Base-by-base conservation (phyloP, 2,113 vertebrate species). In the Cavia aperea region DNA sequence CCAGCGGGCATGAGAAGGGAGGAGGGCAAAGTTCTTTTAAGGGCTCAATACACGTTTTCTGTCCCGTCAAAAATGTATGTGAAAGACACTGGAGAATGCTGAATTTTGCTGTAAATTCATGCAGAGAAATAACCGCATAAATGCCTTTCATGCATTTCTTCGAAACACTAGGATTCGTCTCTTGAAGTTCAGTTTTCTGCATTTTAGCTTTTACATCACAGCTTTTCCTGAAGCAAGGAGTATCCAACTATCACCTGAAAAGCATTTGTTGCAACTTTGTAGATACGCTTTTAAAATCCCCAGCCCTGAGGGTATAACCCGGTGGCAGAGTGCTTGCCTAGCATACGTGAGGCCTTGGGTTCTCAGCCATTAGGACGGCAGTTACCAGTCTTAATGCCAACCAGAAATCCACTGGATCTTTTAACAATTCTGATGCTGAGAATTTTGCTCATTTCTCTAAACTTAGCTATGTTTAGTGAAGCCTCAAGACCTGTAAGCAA, bases 381-480 rank as follows among this genome's bases (percentile, higher is more conserved):
- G 33, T 33, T 77, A 58, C 63, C 31, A 2, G 14, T 4, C 65
- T 81, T 46, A 9, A 4, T 1, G 13, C 29, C 36, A 43, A 1
- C 43, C 43, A 15, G 54, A 65, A 36, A 33, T 29, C 29, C 1
- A 4, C 9, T 10, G 8, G 49, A 13, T 66, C 54, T 86, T 36
- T 65, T 2, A 39, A n/a, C 39, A 31, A 15, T 33, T 60, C 49
- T 16, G 9, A 39, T 13, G 49, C 13, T 0, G 3, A 54, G 39
- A 16, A 36, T 4, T 43, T 16, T 33, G 1, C 24, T 16, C 0
- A 1, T 33, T 58, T 75, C 29, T 77, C 18, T 46, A 46, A 15
- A 43, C 12, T 72, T 0, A 0, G 1, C 62, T 10, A 2, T 33
- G 26, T 3, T 15, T 26, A 33, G 16, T n/a, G 12, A 62, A 39